Base-by-base conservation (phyloP, 1,140 invertebrate species). In the Pollicipes pollicipes region DNA sequence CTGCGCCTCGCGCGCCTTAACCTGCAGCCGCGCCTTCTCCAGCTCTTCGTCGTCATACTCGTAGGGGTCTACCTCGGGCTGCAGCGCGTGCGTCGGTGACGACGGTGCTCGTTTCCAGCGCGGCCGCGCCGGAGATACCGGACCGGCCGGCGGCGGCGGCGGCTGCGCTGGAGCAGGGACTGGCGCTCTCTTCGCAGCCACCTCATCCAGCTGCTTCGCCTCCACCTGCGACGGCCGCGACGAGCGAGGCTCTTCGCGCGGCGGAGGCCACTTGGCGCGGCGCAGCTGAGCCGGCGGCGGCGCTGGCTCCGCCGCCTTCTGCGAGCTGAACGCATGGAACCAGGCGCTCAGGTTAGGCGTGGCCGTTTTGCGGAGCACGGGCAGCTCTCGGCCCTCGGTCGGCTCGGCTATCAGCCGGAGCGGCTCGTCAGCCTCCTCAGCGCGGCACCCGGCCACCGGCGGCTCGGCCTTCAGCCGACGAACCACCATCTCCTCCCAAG, bases 261-360 rank as follows among this genome's bases (percentile, higher is more conserved):
- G 45, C 64, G 64, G 64, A 21, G 64, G 64, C 64, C 64, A 10
- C 28, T 66, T 66, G 3, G 28, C 27, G 3, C 28, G n/a, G 10
- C 24, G n/a, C 64, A 28, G 10, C 28, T 45, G 37, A 10, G 28
- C 1, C n/a, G 64, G 64, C 28, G 64, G 24, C 64, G 64, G 24
- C 64, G 64, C 8, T n/a, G 64, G 28, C 8, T 27, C n/a, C 28
- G n/a, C 24, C 3, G 27, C 28, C 27, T 21, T n/a, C 27, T 27
- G 27, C n/a, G 64, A 66, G 66, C 91, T 90, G 78, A 93, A 93
- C 0, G 90, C 90, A 80, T 92, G 92, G 70, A 93, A 89, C 91
- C 90, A 93, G 26, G 90, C 91, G 78, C 89, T 91, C 66, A 91
- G 82, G 81, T 93, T 91, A 0, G 91, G 90, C 69, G 89, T 91